Evolutionary conservation across 2,888 invertebrate species (phyloP), one percentile per base, ranked within the genome.

Genomic region (Seira ritae): DNA sequence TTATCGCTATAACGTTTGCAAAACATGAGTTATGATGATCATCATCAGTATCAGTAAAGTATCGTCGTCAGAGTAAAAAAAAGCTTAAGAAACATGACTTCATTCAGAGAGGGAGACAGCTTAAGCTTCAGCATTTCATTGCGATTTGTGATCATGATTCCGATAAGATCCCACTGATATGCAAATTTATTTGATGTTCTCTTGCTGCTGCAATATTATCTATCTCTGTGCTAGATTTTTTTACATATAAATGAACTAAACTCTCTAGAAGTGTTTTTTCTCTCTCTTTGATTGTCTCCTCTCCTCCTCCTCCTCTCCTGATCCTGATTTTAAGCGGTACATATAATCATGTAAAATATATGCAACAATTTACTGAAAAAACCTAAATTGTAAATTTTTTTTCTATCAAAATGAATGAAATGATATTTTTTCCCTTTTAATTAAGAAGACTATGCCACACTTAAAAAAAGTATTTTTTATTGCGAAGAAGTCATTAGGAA

Each of bases 401-500:
- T 31, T 31, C 2, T 8, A 31, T 12, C 50, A n/a, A 12, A 42
- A 50, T n/a, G 50, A 50, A n/a, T 50, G 50, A 50, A 50, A 50
- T 50, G 50, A 50, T 50, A 50, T 50, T 50, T 31, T 31, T 31
- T n/a, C n/a, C 31, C 31, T 31, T 8, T n/a, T 50, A 50, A 50
- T 50, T 50, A 50, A 31, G 31, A 31, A 2, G 2, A 50, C 15
- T 50, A 12, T 50, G 50, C 50, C 15, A 50, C 17, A 50, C 50
- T 50, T 50, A 12, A 50, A 50, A 50, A n/a, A n/a, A n/a, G n/a
- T n/a, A n/a, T n/a, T n/a, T n/a, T n/a, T 50, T 50, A 50, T n/a
- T 50, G 17, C 50, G 17, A 50, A 50, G 50, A n/a, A 50, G 50
- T 50, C 50, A 50, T 50, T 50, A 50, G 37, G 37, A 42, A 70